These are phyloP conservation scores for Bubalus kerabau DNA, from an alignment of 2,113 vertebrate genomes.

Conservation along the genomic window DNA sequence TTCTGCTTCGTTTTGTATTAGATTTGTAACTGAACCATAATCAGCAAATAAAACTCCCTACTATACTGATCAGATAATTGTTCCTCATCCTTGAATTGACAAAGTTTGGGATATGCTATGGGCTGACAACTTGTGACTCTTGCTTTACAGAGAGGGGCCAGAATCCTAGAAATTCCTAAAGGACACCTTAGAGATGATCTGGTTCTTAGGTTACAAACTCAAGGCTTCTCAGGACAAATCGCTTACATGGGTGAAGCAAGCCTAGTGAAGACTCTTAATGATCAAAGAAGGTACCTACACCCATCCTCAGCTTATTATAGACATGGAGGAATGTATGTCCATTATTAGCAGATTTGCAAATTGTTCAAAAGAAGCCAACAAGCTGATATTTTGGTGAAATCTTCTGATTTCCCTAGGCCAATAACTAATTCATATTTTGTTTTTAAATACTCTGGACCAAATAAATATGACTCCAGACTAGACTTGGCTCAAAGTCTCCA, in stretches of 20 bases:
- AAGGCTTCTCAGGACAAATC: not conserved
- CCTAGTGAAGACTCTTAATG: not conserved
- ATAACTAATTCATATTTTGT: not conserved
- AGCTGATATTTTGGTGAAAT: not conserved
- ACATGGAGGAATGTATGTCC: accelerated
- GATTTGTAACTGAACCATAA: not conserved
- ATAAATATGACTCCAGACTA: not conserved
- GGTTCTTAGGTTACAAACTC: not conserved
- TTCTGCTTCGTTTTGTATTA: not conserved
- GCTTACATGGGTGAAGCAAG: not conserved
- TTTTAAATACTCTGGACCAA: not conserved
- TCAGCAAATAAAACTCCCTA: not conserved
- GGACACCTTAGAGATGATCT: not conserved
- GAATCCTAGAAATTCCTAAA: not conserved
- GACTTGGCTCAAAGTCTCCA: not conserved
- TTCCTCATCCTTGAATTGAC: not conserved
- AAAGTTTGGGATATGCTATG: not conserved
- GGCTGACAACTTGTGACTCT: not conserved
- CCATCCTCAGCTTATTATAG: not conserved
- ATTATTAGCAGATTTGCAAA: not conserved
- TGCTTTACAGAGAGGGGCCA: not conserved
- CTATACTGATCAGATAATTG: not conserved
- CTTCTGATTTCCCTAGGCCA: not conserved
- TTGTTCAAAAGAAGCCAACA: not conserved
- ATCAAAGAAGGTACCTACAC: not conserved